Base-by-base conservation (phyloP, 1,140 invertebrate species). In the Diorhabda elongata region DNA sequence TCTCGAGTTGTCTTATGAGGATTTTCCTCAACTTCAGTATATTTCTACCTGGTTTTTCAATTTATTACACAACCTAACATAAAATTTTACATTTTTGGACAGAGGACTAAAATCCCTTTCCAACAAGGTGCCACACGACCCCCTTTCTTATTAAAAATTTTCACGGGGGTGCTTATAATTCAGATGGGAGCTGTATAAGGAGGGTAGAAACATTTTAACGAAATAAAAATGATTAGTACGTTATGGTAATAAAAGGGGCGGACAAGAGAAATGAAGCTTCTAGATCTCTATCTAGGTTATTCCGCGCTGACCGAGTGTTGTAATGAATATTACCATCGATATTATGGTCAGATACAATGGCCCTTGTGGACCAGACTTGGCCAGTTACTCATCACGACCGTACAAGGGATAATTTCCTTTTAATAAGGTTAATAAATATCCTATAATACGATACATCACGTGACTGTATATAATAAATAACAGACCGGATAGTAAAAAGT, bases 231-330 rank as follows among this genome's bases (percentile, higher is more conserved):
- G 63, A 64, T 64, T 64, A 57, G 63, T 41, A 41, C 45, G 63
- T 64, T 47, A 64, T 64, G 41, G 47, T 41, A 9, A 52, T 52
- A 57, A 64, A 44, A 52, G 52, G 44, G 63, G 52, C 63, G 63
- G 63, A 64, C 63, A 44, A 42, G 44, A 57, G 63, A 42, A 5
- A 42, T 59, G 42, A 44, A 64, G 43, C 63, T 11, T 62, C 63
- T 5, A 64, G 63, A 64, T 64, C 63, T 64, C 63, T 56, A 64
- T 64, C 63, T 57, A 41, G 6, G 26, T 64, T 64, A 47, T 64
- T 64, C 45, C 11, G 44, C 43, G 44, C 26, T 64, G 9, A 42
- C 45, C 45, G 63, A 64, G 63, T 64, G 63, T 42, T 44, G 63
- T 64, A 64, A 64, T 64, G 56, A 64, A 64, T 47, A 42, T 63